Base-by-base conservation (phyloP, 2,797 vertebrate genomes). In the Cossypha dichroa region DNA sequence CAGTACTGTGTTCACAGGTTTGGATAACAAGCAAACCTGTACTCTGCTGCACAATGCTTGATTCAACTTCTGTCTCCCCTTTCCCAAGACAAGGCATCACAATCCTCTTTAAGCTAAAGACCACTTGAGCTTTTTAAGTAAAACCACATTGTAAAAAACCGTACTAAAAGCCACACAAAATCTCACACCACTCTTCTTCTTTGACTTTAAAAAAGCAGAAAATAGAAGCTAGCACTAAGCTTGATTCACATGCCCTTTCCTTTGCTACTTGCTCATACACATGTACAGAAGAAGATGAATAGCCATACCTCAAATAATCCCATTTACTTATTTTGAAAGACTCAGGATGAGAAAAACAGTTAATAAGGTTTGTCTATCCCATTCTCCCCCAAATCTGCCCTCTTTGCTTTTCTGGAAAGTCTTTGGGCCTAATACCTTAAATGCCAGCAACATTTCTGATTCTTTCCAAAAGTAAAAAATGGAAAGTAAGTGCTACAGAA, bases 381-480 rank as follows among this genome's bases (percentile, higher is more conserved):
- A 7, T 43, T 70, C n/a, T 38, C 10, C 26, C 63, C 6, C 8
- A 51, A 6, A 22, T 46, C 33, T 22, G 0, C 5, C 26, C 49
- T 46, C 25, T 76, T 46, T 48, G 1, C 49, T 33, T 66, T 43
- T 55, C 56, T 49, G 40, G n/a, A 46, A 67, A 63, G 12, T 22
- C 46, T 83, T 56, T 43, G 11, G 7, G 10, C 14, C 23, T 77
- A 59, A 70, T 74, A 13, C 13, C 5, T 20, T 38, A 23, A 54
- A 29, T 0, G 0, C 4, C n/a, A 80, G 25, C 3, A 3, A 18
- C 1, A 1, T 4, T 64, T 56, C 36, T 62, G 16, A 41, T 19
- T 48, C n/a, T 38, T 33, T 23, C 31, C 22, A 38, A 40, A 74
- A 75, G 13, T 23, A 6, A 45, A n/a, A 21, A 60, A 15, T 34